Conservation (phyloP, 2,113 vertebrate species). For the Mustela nigripes region DNA sequence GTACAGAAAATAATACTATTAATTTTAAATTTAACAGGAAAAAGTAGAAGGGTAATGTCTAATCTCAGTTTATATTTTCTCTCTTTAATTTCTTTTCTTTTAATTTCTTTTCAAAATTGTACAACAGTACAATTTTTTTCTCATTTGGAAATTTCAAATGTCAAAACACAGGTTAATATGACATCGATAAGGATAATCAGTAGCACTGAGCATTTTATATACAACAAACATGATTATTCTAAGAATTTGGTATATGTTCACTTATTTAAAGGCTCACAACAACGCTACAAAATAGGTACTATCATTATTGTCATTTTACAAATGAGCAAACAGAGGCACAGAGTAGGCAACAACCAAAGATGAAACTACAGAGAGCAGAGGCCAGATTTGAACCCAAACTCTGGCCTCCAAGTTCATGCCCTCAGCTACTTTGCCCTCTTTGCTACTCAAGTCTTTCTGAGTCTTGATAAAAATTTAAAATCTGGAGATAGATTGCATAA, state of each 20-base stretch:
- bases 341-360: background rate
- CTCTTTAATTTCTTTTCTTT: conserved; percentile 23
- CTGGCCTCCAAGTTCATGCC: background rate
- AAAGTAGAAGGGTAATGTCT: background rate
- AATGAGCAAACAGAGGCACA: background rate
- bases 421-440: background rate
- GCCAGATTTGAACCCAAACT: background rate
- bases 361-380: background rate
- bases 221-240: background rate
- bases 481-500: background rate
- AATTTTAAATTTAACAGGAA: conserved; percentile 42
- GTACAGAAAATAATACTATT: background rate
- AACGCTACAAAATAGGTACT: background rate
- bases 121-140: background rate
- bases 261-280: background rate
- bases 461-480: conserved; percentile 12
- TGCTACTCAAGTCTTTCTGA: background rate
- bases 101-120: conserved; percentile 52
- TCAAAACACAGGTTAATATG: background rate
- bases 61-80: background rate
- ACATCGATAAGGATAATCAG: conserved; percentile 8
- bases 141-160: conserved; percentile 52
- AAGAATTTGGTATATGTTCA: background rate
- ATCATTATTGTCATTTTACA: background rate
- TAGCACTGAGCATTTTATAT: background rate